Percentiles rank a stretch among this genome's conserved stretches.
These are phyloP conservation scores for Arbacia lixula DNA, from an alignment of 53 echinoderm and acorn worm genomes.

Conservation along the genomic window DNA sequence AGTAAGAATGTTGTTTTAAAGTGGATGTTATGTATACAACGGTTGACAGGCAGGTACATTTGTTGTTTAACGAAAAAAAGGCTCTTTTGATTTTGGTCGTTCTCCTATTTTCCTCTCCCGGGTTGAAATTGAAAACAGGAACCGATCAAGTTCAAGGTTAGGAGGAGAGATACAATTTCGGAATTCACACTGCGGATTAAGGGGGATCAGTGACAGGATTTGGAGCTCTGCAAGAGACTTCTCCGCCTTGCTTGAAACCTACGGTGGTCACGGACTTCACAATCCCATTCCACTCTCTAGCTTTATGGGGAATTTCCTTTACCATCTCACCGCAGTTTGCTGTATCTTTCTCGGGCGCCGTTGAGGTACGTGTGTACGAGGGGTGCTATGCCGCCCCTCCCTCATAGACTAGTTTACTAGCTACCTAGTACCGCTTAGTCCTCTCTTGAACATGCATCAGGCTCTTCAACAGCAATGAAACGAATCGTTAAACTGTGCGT, in stretches of 20 bases:
- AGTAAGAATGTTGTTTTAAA: constrained; percentile 10
- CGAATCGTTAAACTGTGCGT: too few relatives aligned
- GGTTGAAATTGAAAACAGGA: background rate
- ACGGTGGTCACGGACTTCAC: background rate
- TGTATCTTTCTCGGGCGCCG: too few relatives aligned
- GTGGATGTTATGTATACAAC: constrained; percentile 48
- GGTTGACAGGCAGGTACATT: constrained; percentile 28
- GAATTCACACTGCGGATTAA: constrained; percentile 39
- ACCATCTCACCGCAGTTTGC: too few relatives aligned
- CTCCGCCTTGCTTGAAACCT: background rate
- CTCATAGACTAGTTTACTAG: too few relatives aligned
- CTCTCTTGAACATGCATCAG: too few relatives aligned
- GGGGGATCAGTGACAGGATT: background rate
- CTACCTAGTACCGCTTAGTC: too few relatives aligned
- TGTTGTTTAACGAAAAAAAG: too few relatives aligned
- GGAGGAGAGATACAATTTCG: constrained; percentile 35
- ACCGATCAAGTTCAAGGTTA: constrained; percentile 24
- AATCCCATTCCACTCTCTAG: background rate
- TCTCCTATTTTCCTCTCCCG: background rate
- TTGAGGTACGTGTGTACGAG: too few relatives aligned
- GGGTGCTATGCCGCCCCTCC: too few relatives aligned
- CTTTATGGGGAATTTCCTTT: too few relatives aligned
- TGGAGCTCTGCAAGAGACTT: constrained; percentile 7
- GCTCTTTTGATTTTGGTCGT: too few relatives aligned
- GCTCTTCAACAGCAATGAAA: too few relatives aligned